Evolutionary conservation across 2,113 vertebrate genomes (phyloP).

Genomic region (Rattus norvegicus): DNA sequence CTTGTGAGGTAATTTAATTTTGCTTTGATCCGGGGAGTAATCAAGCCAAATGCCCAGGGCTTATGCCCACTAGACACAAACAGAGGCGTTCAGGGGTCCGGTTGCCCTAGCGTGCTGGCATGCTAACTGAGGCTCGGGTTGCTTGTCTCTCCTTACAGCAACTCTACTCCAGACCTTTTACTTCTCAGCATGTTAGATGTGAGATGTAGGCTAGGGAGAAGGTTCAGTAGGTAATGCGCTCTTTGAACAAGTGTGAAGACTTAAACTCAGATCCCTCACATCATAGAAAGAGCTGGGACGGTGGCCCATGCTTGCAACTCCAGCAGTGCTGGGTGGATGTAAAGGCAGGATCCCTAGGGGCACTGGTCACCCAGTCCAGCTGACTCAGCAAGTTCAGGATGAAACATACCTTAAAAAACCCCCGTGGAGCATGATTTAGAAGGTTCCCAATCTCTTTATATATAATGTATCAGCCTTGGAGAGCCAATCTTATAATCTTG

Average conservation of each 20-base stretch:
- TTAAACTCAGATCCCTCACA: neutral
- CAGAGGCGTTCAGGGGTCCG: neutral
- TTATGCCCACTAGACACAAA: slow-evolving; percentile 70
- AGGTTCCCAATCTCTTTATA: neutral
- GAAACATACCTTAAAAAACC: neutral
- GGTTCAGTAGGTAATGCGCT: neutral
- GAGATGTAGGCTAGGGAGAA: neutral
- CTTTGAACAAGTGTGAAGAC: too few species aligned
- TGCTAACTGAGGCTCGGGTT: neutral
- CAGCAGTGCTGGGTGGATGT: neutral
- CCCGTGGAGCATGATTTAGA: neutral
- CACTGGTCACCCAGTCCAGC: neutral
- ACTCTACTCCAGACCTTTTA: neutral
- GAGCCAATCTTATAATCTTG: neutral
- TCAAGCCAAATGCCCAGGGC: slow-evolving; percentile 49
- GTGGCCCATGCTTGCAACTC: neutral
- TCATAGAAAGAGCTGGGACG: neutral
- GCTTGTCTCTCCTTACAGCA: neutral
- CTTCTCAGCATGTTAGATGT: neutral
- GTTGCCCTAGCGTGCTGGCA: neutral
- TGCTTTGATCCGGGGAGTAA: slow-evolving; percentile 70
- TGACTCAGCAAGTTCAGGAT: neutral
- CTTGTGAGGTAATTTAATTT: slow-evolving; percentile 68
- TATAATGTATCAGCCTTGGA: neutral
- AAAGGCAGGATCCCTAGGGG: neutral